phyloP scores from a whole-genome alignment of 2,113 vertebrate genomes.

The Ariopsis seemanni region DNA sequence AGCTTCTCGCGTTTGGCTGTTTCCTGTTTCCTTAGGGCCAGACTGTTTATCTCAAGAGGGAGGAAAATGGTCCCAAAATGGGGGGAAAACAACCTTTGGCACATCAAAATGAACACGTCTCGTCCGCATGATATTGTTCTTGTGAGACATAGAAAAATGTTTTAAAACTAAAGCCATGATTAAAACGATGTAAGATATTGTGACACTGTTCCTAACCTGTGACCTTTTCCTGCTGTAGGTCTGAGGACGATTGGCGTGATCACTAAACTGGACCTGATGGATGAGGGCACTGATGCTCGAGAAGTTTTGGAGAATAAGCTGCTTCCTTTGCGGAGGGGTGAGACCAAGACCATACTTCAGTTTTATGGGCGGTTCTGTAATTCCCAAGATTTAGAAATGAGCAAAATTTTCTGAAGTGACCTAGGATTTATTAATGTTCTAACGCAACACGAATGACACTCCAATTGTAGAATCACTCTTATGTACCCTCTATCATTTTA shows the following conservation, averaged over 20 bases:
- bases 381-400: not conserved
- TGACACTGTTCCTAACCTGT: not conserved
- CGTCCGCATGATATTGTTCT: too few species aligned
- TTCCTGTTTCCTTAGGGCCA: too few species aligned
- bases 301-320: conserved; percentile 91
- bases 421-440: not conserved
- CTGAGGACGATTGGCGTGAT: conserved; percentile 91
- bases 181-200: not conserved
- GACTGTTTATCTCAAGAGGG: too few species aligned
- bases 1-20: too few species aligned
- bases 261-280: conserved; percentile 85
- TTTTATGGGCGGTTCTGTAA: not conserved
- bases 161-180: too few species aligned
- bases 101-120: too few species aligned
- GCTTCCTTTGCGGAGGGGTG: conserved; percentile 89
- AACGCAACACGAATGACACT: not conserved
- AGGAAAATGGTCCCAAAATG: too few species aligned
- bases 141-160: too few species aligned
- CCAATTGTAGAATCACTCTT: not conserved
- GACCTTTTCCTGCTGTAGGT: conserved; percentile 66
- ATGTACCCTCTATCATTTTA: not conserved
- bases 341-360: not conserved
- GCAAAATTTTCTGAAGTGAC: not conserved
- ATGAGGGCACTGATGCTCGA: conserved; percentile 70
- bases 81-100: too few species aligned